Evolutionary conservation across 2,888 invertebrate genomes (phyloP).

Genomic region (Orchesellides sinensis): DNA sequence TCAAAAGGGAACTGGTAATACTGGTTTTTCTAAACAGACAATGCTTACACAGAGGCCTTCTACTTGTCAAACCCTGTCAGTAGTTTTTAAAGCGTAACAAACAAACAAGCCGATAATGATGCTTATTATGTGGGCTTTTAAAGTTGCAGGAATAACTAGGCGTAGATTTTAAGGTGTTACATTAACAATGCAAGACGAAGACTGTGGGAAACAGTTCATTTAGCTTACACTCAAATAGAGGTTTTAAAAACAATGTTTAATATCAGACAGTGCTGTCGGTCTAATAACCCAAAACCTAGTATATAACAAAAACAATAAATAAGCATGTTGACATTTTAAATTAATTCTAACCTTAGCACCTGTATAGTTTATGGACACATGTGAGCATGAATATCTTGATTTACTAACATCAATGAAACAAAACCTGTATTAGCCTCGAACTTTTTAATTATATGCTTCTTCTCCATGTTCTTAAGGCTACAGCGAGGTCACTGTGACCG

Average conservation of each 20-base stretch:
- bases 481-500: too few relatives aligned
- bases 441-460: too few relatives aligned
- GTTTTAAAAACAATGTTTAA: conserved; percentile 3
- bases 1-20: conserved; percentile 54
- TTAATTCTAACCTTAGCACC: too few relatives aligned
- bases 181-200: not conserved
- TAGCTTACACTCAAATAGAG: not conserved
- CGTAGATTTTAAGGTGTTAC: not conserved
- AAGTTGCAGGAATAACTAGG: not conserved
- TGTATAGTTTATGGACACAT: too few relatives aligned
- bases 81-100: not conserved
- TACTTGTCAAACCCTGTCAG: not conserved
- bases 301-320: conserved; percentile 7
- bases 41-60: not conserved
- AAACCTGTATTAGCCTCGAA: too few relatives aligned
- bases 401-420: too few relatives aligned
- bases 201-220: conserved; percentile 42
- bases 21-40: conserved; percentile 28
- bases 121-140: too few relatives aligned
- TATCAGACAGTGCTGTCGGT: conserved; percentile 25
- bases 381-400: too few relatives aligned
- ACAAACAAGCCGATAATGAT: too few relatives aligned
- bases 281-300: conserved; percentile 45
- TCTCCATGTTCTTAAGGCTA: too few relatives aligned
- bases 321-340: conserved; percentile 7